A percentile compares a stretch with the other conserved stretches of the same genome.
Conservation (phyloP, 30 jellyfish, hydroid and myxozoan species). For the Pseudorhiza aurosa region DNA sequence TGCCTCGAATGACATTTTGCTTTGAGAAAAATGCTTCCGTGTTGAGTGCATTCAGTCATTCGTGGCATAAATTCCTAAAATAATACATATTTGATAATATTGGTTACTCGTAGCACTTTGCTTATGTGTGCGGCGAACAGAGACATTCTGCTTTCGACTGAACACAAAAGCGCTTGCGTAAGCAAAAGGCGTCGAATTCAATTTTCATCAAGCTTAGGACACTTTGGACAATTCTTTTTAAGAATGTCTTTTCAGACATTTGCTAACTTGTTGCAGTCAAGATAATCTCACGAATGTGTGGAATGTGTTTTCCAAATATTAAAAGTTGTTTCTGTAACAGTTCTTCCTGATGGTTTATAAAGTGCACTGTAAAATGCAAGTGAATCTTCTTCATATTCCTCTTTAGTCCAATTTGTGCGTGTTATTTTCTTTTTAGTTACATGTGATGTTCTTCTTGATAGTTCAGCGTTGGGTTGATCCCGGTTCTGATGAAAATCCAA, state of each 20-base stretch:
- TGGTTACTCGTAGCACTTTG: too few relatives aligned
- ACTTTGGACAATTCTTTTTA: background rate
- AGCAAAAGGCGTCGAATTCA: too few relatives aligned
- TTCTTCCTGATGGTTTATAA: background rate
- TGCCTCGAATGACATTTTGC: too few relatives aligned
- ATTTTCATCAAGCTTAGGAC: too few relatives aligned
- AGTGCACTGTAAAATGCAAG: slow-evolving; percentile 11
- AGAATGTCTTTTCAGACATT: background rate
- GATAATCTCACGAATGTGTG: background rate
- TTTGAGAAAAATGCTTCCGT: too few relatives aligned
- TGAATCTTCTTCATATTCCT: slow-evolving; percentile 2
- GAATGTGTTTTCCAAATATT: slow-evolving; percentile 6
- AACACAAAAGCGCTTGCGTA: too few relatives aligned
- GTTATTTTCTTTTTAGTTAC: background rate
- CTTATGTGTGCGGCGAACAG: too few relatives aligned
- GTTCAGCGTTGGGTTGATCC: slow-evolving; percentile 27
- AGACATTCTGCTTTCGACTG: too few relatives aligned
- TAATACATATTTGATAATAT: too few relatives aligned
- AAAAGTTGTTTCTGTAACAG: background rate
- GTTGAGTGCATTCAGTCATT: too few relatives aligned
- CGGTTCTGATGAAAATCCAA: slow-evolving; percentile 16
- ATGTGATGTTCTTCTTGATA: slow-evolving; percentile 6
- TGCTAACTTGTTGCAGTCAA: slow-evolving; percentile 24
- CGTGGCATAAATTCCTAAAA: too few relatives aligned
- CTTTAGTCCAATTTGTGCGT: background rate